Percentiles rank a stretch among this genome's conserved stretches.
Evolutionary conservation across 2,888 invertebrate genomes (phyloP).

Genomic region (Cabera pusaria): DNA sequence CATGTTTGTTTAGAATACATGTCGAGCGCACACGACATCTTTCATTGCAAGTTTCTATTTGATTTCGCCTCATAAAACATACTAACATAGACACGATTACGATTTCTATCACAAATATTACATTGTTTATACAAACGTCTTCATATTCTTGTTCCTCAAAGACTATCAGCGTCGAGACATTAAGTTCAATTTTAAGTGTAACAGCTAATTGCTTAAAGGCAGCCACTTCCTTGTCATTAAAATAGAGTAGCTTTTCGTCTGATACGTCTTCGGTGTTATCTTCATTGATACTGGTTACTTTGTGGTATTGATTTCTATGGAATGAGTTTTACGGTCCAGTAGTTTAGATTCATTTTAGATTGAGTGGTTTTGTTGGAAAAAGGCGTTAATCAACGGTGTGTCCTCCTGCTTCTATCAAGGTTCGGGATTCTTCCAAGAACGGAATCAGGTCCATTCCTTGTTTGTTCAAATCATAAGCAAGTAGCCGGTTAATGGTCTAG

Average conservation of each 20-base stretch:
- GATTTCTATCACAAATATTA: constrained; percentile 80
- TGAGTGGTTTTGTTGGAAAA: constrained; percentile 37
- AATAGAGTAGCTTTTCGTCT: constrained; percentile 48
- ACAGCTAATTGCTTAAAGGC: constrained; percentile 35
- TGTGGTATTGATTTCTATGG: constrained; percentile 29
- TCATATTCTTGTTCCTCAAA: constrained; percentile 21
- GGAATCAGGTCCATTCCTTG: constrained; percentile 50
- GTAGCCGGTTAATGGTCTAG: constrained; percentile 59
- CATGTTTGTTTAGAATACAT: constrained; percentile 73
- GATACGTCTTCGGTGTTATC: constrained; percentile 42
- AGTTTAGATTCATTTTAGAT: constrained; percentile 42
- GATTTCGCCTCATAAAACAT: constrained; percentile 77
- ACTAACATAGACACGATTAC: constrained; percentile 73
- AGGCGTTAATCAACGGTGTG: constrained; percentile 71
- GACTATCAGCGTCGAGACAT: constrained; percentile 6
- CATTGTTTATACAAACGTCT: constrained; percentile 50
- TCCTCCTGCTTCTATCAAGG: constrained; percentile 61
- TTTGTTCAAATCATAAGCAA: constrained; percentile 68
- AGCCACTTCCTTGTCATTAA: constrained; percentile 39
- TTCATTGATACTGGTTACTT: constrained; percentile 53
- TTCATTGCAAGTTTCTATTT: constrained; percentile 83
- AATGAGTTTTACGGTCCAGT: constrained; percentile 35
- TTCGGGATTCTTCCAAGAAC: constrained; percentile 69
- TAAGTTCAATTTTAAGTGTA: constrained; percentile 42
- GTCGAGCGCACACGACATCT: constrained; percentile 70